Conservation (phyloP, 2,888 invertebrate species). For the Ferrisia virgata region DNA sequence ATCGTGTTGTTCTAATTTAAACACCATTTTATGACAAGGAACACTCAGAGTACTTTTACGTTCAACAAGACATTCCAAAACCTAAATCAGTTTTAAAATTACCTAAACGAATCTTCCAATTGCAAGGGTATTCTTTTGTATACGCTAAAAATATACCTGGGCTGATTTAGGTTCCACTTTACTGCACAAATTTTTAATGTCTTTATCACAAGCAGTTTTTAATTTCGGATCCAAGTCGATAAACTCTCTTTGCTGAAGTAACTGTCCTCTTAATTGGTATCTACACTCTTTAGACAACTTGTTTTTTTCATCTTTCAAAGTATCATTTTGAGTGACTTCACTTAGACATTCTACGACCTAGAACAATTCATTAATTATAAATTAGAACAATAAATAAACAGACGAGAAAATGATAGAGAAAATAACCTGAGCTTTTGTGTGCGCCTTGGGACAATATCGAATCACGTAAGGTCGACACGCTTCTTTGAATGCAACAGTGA, state of each 20-base stretch:
- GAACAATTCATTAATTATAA: not conserved
- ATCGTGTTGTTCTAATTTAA: constrained; percentile 82
- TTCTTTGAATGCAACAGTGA: constrained; percentile 90
- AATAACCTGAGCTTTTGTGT: constrained; percentile 62
- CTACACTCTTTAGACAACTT: constrained; percentile 84
- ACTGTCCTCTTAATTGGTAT: constrained; percentile 83
- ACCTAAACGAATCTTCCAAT: no score
- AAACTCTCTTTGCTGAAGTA: constrained; percentile 88
- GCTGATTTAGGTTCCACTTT: constrained; percentile 61
- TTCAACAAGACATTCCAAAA: constrained; percentile 75
- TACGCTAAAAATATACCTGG: constrained; percentile 52
- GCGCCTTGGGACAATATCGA: constrained; percentile 63
- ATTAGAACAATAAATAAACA: not conserved
- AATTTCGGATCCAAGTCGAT: constrained; percentile 81
- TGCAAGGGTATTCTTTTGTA: no score
- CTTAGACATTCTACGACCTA: constrained; percentile 75
- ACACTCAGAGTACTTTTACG: constrained; percentile 60
- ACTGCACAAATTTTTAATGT: constrained; percentile 71
- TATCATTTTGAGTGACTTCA: constrained; percentile 85
- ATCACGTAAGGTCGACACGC: constrained; percentile 81
- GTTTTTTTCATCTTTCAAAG: constrained; percentile 69
- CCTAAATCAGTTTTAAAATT: no score
- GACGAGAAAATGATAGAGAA: not conserved
- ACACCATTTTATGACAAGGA: constrained; percentile 75
- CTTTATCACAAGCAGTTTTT: constrained; percentile 74